Evolutionary conservation across 2,113 vertebrate genomes (phyloP).

Genomic region (Empidonax traillii): DNA sequence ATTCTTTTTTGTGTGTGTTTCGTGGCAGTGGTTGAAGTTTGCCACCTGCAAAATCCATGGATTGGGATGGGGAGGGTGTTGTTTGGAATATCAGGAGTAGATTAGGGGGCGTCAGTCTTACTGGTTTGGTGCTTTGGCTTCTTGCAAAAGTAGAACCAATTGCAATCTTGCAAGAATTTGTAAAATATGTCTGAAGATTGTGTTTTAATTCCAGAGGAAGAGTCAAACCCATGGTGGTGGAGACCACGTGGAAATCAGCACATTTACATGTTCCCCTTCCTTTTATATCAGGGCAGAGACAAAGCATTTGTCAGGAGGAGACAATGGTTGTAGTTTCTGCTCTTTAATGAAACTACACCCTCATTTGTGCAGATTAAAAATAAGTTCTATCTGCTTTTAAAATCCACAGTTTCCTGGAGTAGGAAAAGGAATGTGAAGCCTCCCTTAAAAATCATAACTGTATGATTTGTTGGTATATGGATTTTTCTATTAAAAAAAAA

Average conservation of each 20-base stretch:
- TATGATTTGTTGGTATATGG: slow-evolving; percentile 47
- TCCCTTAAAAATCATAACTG: slow-evolving; percentile 17
- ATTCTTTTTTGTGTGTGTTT: not conserved
- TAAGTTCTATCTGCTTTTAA: not conserved
- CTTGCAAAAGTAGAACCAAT: not conserved
- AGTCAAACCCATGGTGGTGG: not conserved
- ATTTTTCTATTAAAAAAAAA: slow-evolving; percentile 72
- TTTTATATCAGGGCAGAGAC: not conserved
- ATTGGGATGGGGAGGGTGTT: not conserved
- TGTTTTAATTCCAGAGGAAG: not conserved
- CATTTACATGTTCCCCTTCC: not conserved
- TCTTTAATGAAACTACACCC: not conserved
- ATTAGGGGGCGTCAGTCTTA: not conserved
- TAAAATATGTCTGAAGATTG: not conserved
- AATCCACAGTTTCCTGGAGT: not conserved
- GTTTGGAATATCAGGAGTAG: not conserved
- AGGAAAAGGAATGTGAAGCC: not conserved
- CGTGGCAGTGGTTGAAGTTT: not conserved
- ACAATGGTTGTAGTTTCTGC: not conserved
- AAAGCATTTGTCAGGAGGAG: not conserved
- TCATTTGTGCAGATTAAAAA: not conserved
- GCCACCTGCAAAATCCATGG: not conserved
- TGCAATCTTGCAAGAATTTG: not conserved
- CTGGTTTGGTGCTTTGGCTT: not conserved
- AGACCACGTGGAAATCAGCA: not conserved